A percentile compares a stretch with the other conserved stretches of the same genome.
Evolutionary conservation across 2,113 vertebrate species (phyloP).

Genomic region (Charina bottae): DNA sequence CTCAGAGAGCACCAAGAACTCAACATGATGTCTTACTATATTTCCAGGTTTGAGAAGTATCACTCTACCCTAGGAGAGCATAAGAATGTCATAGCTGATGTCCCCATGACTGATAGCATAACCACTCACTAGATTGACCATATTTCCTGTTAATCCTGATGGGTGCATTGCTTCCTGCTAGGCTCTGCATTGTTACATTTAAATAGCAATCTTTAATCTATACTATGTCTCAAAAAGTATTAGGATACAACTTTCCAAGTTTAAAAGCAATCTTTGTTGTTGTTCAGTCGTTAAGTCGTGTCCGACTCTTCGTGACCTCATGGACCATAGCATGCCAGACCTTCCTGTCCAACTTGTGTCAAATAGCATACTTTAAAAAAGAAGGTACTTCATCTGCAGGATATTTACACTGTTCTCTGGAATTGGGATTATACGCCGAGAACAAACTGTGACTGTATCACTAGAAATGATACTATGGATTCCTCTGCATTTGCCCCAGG

Average conservation of each 20-base stretch:
- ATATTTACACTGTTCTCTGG: neutral
- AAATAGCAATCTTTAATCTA: neutral
- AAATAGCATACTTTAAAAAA: neutral
- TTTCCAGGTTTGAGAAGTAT: neutral
- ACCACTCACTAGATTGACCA: neutral
- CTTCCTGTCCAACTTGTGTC: neutral
- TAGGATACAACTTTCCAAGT: neutral
- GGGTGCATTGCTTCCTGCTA: neutral
- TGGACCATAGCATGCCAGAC: no score
- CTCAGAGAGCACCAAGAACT: no score
- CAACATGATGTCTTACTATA: neutral
- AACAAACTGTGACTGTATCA: accelerated
- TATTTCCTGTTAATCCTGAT: neutral
- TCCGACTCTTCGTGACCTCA: no score
- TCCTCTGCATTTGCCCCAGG: slow-evolving; percentile 8
- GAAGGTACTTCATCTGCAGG: neutral
- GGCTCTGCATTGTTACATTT: neutral
- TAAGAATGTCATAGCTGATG: neutral
- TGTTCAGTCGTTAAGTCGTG: no score
- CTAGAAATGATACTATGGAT: neutral
- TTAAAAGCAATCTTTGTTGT: slow-evolving; percentile 1
- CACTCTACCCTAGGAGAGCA: neutral
- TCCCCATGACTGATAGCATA: neutral
- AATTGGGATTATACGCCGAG: neutral
- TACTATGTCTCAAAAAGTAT: neutral